Evolutionary conservation across 2,888 invertebrate species (phyloP), one percentile per base, ranked within the genome.

Genomic region (Willowsia nigromaculata): DNA sequence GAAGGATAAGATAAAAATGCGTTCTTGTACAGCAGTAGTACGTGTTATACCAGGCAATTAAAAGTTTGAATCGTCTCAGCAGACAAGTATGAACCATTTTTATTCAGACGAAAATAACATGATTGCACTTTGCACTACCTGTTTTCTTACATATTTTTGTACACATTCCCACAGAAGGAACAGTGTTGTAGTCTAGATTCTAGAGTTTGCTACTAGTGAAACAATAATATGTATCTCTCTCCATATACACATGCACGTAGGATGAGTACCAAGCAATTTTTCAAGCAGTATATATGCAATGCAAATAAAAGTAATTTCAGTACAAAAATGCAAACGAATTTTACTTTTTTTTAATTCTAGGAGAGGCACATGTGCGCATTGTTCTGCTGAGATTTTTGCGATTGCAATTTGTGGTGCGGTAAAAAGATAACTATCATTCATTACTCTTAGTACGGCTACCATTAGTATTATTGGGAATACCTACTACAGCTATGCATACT

Each of bases 381-480:
- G 76, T 78, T 78, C 43, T 37, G 37, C 37, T 43, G 71, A 15
- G 25, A 25, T 40, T 43, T 25, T n/a, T 37, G 65, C 74, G 43
- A 47, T 47, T 74, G 25, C 47, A 47, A 27, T 71, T 74, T 78
- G 30, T 33, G 18, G 37, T 78, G 78, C 78, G 78, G 56, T 56
- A 56, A 78, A 78, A 56, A 33, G 78, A 78, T 56, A 74, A 74
- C 47, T 27, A 74, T 74, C 74, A 74, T 74, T 74, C 74, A 74
- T 47, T 47, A 47, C n/a, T 74, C n/a, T 50, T 47, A 43, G 47
- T 25, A 37, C 37, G 30, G 56, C 33, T 30, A 50, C 76, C 18
- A 78, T 78, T 30, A 56, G 7, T 30, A 22, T 37, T 53, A 37
- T 56, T 78, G 78, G 78, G 56, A 78, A 56, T 56, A 53, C 78